Conservation (phyloP, 2,888 invertebrate species). For the Ophion ellenae region DNA sequence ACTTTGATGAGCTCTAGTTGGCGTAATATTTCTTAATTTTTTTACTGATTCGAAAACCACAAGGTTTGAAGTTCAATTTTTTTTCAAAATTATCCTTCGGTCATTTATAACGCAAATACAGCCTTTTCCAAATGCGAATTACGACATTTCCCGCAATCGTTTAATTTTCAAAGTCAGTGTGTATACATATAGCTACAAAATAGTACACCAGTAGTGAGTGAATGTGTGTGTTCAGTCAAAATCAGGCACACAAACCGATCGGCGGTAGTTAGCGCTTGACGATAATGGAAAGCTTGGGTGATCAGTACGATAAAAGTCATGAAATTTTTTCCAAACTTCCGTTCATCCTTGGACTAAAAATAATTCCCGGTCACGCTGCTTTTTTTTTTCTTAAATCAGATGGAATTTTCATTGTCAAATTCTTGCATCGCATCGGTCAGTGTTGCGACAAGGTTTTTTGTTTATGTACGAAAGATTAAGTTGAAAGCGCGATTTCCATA, state of each 20-base stretch:
- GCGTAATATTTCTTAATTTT: neutral
- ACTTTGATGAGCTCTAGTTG: neutral
- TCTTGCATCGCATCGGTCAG: neutral
- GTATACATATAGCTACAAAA: slow-evolving; percentile 20
- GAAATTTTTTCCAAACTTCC: slow-evolving; percentile 33
- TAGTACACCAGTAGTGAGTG: slow-evolving; percentile 78
- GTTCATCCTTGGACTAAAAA: slow-evolving; percentile 20
- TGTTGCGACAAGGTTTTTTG: slow-evolving; percentile 1
- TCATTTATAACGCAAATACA: neutral
- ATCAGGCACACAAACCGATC: slow-evolving; percentile 81
- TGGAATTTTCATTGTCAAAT: slow-evolving; percentile 3
- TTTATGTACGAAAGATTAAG: neutral
- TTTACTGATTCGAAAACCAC: too few relatives aligned
- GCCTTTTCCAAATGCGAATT: too few relatives aligned
- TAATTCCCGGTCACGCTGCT: slow-evolving; percentile 38
- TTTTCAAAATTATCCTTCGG: too few relatives aligned
- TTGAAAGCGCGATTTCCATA: neutral
- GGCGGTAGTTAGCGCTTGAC: slow-evolving; percentile 80
- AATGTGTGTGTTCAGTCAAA: slow-evolving; percentile 80
- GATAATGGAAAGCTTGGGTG: slow-evolving; percentile 81
- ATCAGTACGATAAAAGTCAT: slow-evolving; percentile 64
- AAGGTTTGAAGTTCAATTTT: too few relatives aligned
- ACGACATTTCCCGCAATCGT: neutral
- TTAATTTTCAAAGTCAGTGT: neutral
- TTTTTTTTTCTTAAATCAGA: slow-evolving; percentile 1